Evolutionary conservation across 2,797 vertebrate genomes (phyloP).

Genomic region (Basileuterus tristriatus): DNA sequence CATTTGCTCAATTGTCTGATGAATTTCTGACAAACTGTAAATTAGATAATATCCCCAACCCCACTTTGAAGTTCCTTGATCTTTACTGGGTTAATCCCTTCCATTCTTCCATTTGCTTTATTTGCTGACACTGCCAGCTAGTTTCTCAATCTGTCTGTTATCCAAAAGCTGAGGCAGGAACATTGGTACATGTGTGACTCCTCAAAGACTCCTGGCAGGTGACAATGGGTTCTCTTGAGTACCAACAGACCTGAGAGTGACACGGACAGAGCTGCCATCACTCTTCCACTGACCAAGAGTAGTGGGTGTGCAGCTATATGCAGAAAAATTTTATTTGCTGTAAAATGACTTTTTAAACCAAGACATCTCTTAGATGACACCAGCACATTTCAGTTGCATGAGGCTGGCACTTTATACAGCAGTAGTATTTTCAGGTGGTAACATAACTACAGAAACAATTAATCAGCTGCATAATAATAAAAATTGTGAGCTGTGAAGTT

Average conservation of each 20-base stretch:
- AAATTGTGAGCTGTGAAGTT: conserved; percentile 2
- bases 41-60: background rate
- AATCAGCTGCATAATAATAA: conserved; percentile 62
- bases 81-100: background rate
- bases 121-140: background rate
- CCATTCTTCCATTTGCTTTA: background rate
- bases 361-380: conserved; percentile 31
- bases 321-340: conserved; percentile 53
- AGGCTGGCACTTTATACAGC: conserved; percentile 7
- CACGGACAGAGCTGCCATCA: background rate
- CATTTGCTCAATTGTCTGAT: background rate
- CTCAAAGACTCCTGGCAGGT: conserved; percentile 17
- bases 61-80: background rate
- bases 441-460: conserved; percentile 45
- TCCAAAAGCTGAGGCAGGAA: background rate
- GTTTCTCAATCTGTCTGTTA: background rate
- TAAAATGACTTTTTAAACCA: conserved; percentile 36
- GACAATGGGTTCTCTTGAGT: background rate
- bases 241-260: background rate
- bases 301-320: background rate
- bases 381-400: background rate
- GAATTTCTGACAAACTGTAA: background rate
- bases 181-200: background rate
- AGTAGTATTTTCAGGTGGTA: conserved; percentile 29
- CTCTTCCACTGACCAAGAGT: background rate